These are phyloP conservation scores for Arothron firmamentum DNA, from an alignment of 2,113 vertebrate genomes.

Conservation along the genomic window DNA sequence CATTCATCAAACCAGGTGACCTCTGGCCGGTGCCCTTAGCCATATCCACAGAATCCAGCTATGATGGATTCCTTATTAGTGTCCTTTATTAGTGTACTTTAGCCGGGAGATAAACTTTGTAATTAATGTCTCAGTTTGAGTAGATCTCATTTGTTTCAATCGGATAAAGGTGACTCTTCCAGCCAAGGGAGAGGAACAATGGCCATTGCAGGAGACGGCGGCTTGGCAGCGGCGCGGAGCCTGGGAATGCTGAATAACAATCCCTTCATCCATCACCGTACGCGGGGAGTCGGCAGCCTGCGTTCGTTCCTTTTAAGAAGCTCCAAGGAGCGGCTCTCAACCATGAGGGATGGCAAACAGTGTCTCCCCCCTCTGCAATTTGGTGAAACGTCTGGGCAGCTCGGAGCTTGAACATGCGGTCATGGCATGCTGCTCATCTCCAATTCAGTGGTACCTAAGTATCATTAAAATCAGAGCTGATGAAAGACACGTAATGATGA, in stretches of 20 bases:
- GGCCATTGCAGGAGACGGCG: constrained; percentile 71
- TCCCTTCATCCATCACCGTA: constrained; percentile 76
- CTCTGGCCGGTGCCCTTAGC: constrained; percentile 70
- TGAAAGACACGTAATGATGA: constrained; percentile 66
- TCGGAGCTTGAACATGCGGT: constrained; percentile 11
- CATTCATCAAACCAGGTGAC: constrained; percentile 71
- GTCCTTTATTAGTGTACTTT: constrained; percentile 77
- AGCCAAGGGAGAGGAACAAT: constrained; percentile 76
- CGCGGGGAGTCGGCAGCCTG: constrained; percentile 66
- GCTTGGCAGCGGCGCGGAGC: constrained; percentile 72
- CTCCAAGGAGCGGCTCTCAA: constrained; percentile 58
- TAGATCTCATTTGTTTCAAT: constrained; percentile 80
- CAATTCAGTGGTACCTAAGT: constrained; percentile 49
- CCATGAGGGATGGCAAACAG: constrained; percentile 49
- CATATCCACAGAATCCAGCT: constrained; percentile 53
- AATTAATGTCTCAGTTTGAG: constrained; percentile 80
- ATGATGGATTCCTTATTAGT: constrained; percentile 77
- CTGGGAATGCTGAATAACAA: constrained; percentile 78
- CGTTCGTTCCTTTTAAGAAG: constrained; percentile 60
- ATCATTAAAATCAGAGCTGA: constrained; percentile 71
- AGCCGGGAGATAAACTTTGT: constrained; percentile 76
- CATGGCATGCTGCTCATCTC: constrained; percentile 39
- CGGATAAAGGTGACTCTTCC: constrained; percentile 79
- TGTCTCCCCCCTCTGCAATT: too few species aligned
- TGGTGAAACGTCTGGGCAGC: constrained; percentile 13